Percentiles rank a stretch among this genome's conserved stretches.
phyloP scores from a whole-genome alignment of 2,797 vertebrate genomes.

The Sebastes steindachneri region DNA sequence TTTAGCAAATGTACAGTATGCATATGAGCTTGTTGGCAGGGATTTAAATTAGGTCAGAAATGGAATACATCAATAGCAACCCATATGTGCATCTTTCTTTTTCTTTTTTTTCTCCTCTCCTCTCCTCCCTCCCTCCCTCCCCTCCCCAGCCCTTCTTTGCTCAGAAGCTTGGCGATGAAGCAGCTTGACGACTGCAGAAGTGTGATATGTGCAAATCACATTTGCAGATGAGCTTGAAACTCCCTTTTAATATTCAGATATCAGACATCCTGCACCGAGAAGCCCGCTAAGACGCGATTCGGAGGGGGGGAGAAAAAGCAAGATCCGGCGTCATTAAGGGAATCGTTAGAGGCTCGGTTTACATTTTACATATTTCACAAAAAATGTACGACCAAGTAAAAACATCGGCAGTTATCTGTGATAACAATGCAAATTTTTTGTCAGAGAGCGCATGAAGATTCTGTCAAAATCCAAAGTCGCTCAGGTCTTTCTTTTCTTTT shows the following conservation, averaged over 20 bases:
- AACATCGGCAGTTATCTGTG: constrained; percentile 84
- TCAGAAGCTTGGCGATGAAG: constrained; percentile 85
- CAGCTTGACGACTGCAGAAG: constrained; percentile 86
- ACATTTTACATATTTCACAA: constrained; percentile 84
- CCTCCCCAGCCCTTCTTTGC: constrained; percentile 77
- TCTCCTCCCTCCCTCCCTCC: constrained; percentile 29
- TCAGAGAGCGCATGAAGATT: constrained; percentile 78
- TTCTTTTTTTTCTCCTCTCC: constrained; percentile 26
- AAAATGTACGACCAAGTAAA: constrained; percentile 83
- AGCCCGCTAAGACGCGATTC: constrained; percentile 84
- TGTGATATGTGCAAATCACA: constrained; percentile 89
- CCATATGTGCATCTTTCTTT: constrained; percentile 85
- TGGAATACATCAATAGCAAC: constrained; percentile 88
- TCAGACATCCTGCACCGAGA: constrained; percentile 82
- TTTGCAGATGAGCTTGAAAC: constrained; percentile 90
- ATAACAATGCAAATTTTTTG: constrained; percentile 86
- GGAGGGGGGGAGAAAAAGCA: constrained; percentile 66
- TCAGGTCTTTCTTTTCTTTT: constrained; percentile 74
- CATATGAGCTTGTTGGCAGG: constrained; percentile 87
- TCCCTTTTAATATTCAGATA: constrained; percentile 90
- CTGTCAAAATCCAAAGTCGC: constrained; percentile 82
- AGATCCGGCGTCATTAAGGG: constrained; percentile 84
- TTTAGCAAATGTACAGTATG: constrained; percentile 88
- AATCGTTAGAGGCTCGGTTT: constrained; percentile 81
- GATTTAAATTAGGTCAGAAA: constrained; percentile 89